phyloP scores from a whole-genome alignment of 2,797 vertebrate genomes.

The Benthosema pterotum region DNA sequence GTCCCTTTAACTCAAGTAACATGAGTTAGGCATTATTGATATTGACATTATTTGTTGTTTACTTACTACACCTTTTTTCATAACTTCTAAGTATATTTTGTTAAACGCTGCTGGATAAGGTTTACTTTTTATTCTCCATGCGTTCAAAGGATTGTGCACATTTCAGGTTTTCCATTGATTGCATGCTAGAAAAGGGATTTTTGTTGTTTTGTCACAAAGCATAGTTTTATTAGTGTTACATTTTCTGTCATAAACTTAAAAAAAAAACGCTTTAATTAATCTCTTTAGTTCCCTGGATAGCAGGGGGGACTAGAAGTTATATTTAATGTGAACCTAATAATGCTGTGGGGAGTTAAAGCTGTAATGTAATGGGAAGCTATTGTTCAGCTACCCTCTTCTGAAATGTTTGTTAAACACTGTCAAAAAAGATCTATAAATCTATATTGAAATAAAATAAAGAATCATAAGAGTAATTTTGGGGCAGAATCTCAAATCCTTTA shows the following conservation, averaged over 20 bases:
- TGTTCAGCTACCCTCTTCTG: constrained; percentile 22
- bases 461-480: not conserved
- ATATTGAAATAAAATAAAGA: constrained; percentile 50
- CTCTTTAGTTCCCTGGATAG: constrained; percentile 6
- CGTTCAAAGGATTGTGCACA: constrained; percentile 20
- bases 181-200: constrained; percentile 18
- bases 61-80: constrained; percentile 16
- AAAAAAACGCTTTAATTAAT: not conserved
- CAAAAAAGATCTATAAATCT: constrained; percentile 18
- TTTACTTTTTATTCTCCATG: constrained; percentile 18
- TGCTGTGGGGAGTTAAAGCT: constrained; percentile 16
- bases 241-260: constrained; percentile 47
- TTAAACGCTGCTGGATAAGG: not conserved
- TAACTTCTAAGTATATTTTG: constrained; percentile 26
- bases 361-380: not conserved
- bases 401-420: constrained; percentile 32
- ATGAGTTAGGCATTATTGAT: not conserved
- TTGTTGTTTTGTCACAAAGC: constrained; percentile 13
- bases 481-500: not conserved
- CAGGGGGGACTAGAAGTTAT: constrained; percentile 1
- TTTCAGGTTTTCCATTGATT: constrained; percentile 33
- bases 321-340: constrained; percentile 31
- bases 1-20: constrained; percentile 4
- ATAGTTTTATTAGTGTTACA: constrained; percentile 16
- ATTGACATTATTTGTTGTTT: constrained; percentile 1